phyloP scores from a whole-genome alignment of 2,113 vertebrate species.

The Lepisosteus osseus region DNA sequence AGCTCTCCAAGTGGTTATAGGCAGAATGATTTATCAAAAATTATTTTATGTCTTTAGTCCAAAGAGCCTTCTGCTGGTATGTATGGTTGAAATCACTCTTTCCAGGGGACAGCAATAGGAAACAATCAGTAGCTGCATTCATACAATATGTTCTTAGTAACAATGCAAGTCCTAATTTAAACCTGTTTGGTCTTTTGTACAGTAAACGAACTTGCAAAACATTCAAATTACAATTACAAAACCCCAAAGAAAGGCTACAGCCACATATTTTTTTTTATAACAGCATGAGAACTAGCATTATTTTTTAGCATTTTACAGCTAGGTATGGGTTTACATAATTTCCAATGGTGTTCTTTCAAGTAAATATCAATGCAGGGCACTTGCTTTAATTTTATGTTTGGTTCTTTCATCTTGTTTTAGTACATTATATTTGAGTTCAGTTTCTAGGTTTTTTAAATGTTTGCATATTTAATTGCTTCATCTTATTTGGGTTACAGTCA shows the following conservation, averaged over 20 bases:
- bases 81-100: slow-evolving; percentile 53
- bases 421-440: slow-evolving; percentile 49
- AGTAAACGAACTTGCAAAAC: too few species aligned
- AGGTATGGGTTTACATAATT: background rate
- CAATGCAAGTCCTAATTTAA: background rate
- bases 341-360: background rate
- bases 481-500: slow-evolving; percentile 84
- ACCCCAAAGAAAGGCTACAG: too few species aligned
- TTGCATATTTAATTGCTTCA: slow-evolving; percentile 91
- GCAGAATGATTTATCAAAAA: slow-evolving; percentile 60
- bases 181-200: too few species aligned
- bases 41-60: slow-evolving; percentile 53
- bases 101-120: slow-evolving; percentile 38
- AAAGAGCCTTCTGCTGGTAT: slow-evolving; percentile 57
- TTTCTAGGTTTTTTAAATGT: slow-evolving; percentile 78
- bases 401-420: slow-evolving; percentile 16
- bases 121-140: slow-evolving; percentile 22
- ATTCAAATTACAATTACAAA: too few species aligned
- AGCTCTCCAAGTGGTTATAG: slow-evolving; percentile 52
- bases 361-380: background rate
- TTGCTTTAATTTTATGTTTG: background rate
- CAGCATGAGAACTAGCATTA: too few species aligned
- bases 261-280: too few species aligned
- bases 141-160: slow-evolving; percentile 33
- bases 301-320: background rate